Evolutionary conservation across 2,888 invertebrate genomes (phyloP).

Genomic region (Onchidella celtica): DNA sequence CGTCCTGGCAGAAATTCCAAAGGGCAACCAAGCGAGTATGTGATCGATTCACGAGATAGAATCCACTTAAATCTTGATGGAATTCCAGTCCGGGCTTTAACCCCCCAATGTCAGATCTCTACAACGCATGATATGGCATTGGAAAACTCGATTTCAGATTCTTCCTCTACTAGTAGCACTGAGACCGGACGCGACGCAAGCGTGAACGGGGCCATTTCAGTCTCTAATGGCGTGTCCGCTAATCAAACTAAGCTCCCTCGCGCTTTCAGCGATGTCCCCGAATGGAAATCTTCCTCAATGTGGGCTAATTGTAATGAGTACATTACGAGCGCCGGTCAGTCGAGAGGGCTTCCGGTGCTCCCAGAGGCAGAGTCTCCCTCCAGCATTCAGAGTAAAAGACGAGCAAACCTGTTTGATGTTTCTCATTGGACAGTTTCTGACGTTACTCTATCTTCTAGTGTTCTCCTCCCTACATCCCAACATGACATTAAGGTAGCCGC

Average conservation of each 20-base stretch:
- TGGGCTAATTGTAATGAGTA: background rate
- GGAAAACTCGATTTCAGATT: no score
- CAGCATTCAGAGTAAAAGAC: no score
- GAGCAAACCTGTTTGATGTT: no score
- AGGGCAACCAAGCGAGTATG: background rate
- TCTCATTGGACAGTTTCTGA: no score
- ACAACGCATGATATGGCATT: background rate
- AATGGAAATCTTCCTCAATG: background rate
- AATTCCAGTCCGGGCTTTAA: background rate
- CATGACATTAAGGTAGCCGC: no score
- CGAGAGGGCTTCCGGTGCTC: no score
- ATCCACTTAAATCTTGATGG: constrained; percentile 5
- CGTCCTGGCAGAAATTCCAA: constrained; percentile 7
- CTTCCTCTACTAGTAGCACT: background rate
- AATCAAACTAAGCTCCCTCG: background rate
- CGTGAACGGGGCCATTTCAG: background rate
- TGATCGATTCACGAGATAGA: background rate
- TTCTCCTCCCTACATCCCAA: no score
- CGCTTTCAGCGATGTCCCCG: background rate
- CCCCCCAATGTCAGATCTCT: background rate
- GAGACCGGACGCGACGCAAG: no score
- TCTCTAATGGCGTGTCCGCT: background rate
- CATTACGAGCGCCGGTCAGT: no score
- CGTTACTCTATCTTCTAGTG: no score
- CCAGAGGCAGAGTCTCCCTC: no score